Percentiles rank a stretch among this genome's conserved stretches.
phyloP scores from a whole-genome alignment of 2,797 vertebrate species.

The Galaxias olidus region DNA sequence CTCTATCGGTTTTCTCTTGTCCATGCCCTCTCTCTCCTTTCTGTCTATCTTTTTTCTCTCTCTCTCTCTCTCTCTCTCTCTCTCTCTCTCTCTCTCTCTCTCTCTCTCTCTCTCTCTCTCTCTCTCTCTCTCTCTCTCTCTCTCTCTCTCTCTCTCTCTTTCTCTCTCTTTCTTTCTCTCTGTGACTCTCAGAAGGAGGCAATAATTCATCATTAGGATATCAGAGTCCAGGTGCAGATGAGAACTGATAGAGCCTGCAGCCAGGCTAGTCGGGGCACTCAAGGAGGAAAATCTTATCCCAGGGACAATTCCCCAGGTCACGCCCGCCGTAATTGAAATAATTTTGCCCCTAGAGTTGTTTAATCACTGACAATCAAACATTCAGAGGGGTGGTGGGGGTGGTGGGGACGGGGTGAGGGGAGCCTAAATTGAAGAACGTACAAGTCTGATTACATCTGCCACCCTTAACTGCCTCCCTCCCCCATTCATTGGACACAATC shows the following conservation, averaged over 20 bases:
- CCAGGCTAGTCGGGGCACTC: constrained; percentile 82
- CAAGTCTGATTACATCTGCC: constrained; percentile 70
- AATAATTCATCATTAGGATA: constrained; percentile 98
- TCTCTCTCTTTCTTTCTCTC: constrained; percentile 50
- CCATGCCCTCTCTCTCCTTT: constrained; percentile 47
- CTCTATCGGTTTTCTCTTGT: constrained; percentile 42
- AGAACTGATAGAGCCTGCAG: constrained; percentile 93
- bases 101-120: constrained; percentile 22
- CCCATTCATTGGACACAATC: neutral
- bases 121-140: neutral
- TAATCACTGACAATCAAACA: constrained; percentile 94
- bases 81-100: constrained; percentile 18
- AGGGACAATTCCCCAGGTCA: constrained; percentile 91
- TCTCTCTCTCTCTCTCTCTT: constrained; percentile 9
- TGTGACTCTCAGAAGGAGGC: constrained; percentile 84
- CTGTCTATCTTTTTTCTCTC: constrained; percentile 2
- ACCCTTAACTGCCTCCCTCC: constrained; percentile 42
- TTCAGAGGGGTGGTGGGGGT: constrained; percentile 59
- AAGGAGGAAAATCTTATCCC: constrained; percentile 94
- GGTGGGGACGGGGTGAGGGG: constrained; percentile 35
- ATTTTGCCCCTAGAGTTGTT: constrained; percentile 92
- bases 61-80: constrained; percentile 18
- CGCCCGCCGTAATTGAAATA: constrained; percentile 93
- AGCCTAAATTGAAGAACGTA: constrained; percentile 83
- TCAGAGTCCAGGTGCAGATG: constrained; percentile 98